A percentile compares a stretch with the other conserved stretches of the same genome.
These are phyloP conservation scores for Aurelia sp. DNA, from an alignment of 30 jellyfish, hydroid and myxozoan species.

Conservation along the genomic window DNA sequence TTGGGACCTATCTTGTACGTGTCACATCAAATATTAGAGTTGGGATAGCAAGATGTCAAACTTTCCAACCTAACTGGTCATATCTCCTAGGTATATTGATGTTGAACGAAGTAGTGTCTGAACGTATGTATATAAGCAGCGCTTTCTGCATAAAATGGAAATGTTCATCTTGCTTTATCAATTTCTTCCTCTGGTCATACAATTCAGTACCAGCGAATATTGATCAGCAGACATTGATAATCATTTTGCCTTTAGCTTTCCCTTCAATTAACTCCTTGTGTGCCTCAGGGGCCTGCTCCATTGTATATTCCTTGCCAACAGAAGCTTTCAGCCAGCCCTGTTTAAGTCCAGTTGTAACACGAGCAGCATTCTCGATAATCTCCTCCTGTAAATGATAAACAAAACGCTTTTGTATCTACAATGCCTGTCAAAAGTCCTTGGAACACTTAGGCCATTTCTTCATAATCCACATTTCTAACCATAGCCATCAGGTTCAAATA, in stretches of 20 bases:
- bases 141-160: not conserved
- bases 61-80: too few relatives aligned
- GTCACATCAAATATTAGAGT: too few relatives aligned
- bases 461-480: too few relatives aligned
- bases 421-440: too few relatives aligned
- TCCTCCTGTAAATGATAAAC: conserved; percentile 4
- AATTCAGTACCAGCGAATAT: not conserved
- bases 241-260: conserved; percentile 79
- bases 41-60: too few relatives aligned
- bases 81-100: too few relatives aligned
- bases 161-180: too few relatives aligned
- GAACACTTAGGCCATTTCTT: too few relatives aligned
- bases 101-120: too few relatives aligned
- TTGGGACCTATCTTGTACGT: too few relatives aligned
- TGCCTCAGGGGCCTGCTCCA: conserved; percentile 77
- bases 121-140: not conserved
- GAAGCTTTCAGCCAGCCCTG: conserved; percentile 83
- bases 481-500: too few relatives aligned
- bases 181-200: too few relatives aligned
- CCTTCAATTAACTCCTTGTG: conserved; percentile 76
- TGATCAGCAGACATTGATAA: conserved; percentile 50
- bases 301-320: conserved; percentile 69
- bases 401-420: not conserved
- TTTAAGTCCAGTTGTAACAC: conserved; percentile 58
- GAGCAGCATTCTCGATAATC: conserved; percentile 48